These are phyloP conservation scores for Orthosia gothica DNA, from an alignment of 2,888 invertebrate genomes.

Conservation along the genomic window DNA sequence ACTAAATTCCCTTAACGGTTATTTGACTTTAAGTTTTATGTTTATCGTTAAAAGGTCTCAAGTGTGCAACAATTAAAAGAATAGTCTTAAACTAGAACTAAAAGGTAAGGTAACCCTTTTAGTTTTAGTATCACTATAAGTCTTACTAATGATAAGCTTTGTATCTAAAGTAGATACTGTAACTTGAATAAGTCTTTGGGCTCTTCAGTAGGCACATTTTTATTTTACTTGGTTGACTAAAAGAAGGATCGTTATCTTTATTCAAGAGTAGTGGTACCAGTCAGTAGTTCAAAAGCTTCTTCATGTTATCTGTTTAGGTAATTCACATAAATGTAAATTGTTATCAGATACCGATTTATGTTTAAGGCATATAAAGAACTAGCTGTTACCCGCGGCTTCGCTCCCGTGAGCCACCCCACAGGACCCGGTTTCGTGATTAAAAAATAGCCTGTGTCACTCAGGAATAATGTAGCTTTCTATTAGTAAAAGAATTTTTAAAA, in stretches of 20 bases:
- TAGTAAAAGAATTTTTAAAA: too few species aligned
- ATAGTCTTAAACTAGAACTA: background rate
- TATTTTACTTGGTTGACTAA: background rate
- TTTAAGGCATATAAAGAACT: too few species aligned
- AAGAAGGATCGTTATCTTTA: conserved; percentile 4
- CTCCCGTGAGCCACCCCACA: too few species aligned
- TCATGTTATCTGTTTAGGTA: background rate
- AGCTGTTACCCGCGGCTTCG: too few species aligned
- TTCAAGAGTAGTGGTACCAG: background rate
- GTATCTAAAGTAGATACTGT: conserved; percentile 6
- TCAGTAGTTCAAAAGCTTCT: background rate
- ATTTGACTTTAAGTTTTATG: background rate
- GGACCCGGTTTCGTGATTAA: too few species aligned
- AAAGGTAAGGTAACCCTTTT: conserved; percentile 12
- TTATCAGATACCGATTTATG: too few species aligned
- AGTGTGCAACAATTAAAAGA: background rate
- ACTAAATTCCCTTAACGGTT: background rate
- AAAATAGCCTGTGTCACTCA: too few species aligned
- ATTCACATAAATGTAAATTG: too few species aligned
- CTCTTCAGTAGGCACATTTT: background rate
- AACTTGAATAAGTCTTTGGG: conserved; percentile 18
- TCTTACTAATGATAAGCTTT: conserved; percentile 24
- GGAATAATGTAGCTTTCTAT: too few species aligned
- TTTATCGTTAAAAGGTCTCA: background rate
- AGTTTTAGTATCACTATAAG: conserved; percentile 27